Percentiles rank a stretch among this genome's conserved stretches.
These are phyloP conservation scores for Karalla daura DNA, from an alignment of 2,797 vertebrate genomes.

Conservation along the genomic window DNA sequence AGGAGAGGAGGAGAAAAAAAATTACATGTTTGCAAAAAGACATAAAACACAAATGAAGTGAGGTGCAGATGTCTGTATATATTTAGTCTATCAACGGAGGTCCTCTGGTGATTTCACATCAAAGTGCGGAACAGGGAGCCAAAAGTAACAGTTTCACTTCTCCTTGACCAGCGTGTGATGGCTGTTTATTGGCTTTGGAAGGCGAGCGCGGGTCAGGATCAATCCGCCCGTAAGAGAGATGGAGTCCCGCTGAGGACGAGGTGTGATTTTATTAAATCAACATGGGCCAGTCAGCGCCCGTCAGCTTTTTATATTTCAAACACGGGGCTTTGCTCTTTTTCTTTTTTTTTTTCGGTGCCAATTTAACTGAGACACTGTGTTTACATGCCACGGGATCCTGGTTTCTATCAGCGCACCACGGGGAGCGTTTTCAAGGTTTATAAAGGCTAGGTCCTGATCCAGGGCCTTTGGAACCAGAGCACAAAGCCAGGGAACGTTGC, in stretches of 20 bases:
- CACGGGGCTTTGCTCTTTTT: too few relatives aligned
- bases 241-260: constrained; percentile 57
- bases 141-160: constrained; percentile 83
- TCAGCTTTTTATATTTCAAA: constrained; percentile 43
- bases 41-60: constrained; percentile 69
- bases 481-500: too few relatives aligned
- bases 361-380: neutral
- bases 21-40: constrained; percentile 74
- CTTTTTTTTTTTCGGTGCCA: neutral
- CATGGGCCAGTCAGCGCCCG: constrained; percentile 44
- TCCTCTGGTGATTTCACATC: constrained; percentile 76
- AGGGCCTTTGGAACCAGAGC: neutral
- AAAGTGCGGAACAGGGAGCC: constrained; percentile 80
- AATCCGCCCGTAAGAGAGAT: constrained; percentile 54
- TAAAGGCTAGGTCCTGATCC: neutral
- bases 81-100: constrained; percentile 82
- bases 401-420: neutral
- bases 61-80: constrained; percentile 76
- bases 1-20: constrained; percentile 58
- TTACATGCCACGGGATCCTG: neutral
- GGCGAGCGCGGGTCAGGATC: constrained; percentile 72
- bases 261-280: constrained; percentile 78
- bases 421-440: neutral
- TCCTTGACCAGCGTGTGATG: constrained; percentile 80
- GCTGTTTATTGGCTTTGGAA: constrained; percentile 82